Conservation (phyloP, 2,797 vertebrate species). For the Triplophysa yarkandensis region DNA sequence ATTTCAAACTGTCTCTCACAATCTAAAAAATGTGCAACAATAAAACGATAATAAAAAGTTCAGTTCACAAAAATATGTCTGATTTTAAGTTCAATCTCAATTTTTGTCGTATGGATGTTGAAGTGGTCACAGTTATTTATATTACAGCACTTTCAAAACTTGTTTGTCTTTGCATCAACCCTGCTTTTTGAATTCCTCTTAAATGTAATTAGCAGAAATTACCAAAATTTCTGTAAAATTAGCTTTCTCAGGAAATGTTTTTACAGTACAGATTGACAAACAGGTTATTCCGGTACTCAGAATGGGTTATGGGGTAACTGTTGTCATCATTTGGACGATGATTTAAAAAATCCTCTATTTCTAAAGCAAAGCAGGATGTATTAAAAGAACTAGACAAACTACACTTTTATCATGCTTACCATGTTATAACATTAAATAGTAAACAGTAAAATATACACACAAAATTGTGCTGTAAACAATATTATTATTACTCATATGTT, state of each 20-base stretch:
- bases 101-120: background rate
- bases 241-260: slow-evolving; percentile 51
- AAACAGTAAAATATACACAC: background rate
- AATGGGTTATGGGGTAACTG: slow-evolving; percentile 38
- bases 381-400: background rate
- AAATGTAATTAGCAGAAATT: slow-evolving; percentile 65
- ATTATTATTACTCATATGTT: background rate
- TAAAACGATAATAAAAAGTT: too few relatives aligned
- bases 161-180: slow-evolving; percentile 49
- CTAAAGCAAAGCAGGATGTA: background rate
- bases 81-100: too few relatives aligned
- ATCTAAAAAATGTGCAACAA: background rate
- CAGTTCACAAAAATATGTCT: too few relatives aligned
- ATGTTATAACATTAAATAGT: slow-evolving; percentile 31
- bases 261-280: slow-evolving; percentile 55
- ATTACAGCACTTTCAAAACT: slow-evolving; percentile 42
- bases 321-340: slow-evolving; percentile 7
- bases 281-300: slow-evolving; percentile 45
- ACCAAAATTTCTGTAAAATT: slow-evolving; percentile 57
- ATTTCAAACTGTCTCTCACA: background rate
- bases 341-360: slow-evolving; percentile 43
- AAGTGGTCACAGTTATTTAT: slow-evolving; percentile 6
- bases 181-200: slow-evolving; percentile 43
- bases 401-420: slow-evolving; percentile 17
- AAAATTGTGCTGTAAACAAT: background rate